phyloP scores from a whole-genome alignment of 2,113 vertebrate species.

The Microcebus tavaratra region DNA sequence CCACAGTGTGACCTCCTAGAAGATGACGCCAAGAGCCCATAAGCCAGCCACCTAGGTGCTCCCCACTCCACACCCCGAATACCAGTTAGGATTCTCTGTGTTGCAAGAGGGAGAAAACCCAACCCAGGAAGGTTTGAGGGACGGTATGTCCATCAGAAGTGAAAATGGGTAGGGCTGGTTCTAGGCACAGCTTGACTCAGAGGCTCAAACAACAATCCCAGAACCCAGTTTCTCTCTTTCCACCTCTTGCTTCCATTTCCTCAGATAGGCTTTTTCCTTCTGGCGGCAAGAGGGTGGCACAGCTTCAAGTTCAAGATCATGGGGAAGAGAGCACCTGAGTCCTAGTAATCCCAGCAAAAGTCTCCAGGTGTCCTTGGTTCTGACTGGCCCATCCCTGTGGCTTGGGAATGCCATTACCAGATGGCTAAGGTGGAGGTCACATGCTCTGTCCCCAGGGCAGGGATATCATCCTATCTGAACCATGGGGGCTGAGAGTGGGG shows the following conservation, averaged over 20 bases:
- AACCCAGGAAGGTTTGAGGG: neutral
- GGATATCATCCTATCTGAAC: neutral
- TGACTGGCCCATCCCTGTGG: neutral
- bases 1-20: neutral
- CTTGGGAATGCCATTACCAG: neutral
- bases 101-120: neutral
- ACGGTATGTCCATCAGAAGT: neutral
- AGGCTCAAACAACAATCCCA: neutral
- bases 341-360: neutral
- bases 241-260: neutral
- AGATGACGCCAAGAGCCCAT: neutral
- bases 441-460: neutral
- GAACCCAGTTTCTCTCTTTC: neutral
- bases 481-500: neutral
- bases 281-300: neutral
- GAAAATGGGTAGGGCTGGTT: neutral
- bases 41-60: neutral
- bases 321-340: neutral
- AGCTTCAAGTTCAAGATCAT: neutral
- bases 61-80: neutral
- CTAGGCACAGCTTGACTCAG: neutral
- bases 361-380: neutral
- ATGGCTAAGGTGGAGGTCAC: neutral
- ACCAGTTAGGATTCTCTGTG: neutral
- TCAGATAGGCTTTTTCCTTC: neutral